Percentiles rank a stretch among this genome's conserved stretches.
Evolutionary conservation across 2,797 vertebrate species (phyloP).

Genomic region (Streptopelia turtur): DNA sequence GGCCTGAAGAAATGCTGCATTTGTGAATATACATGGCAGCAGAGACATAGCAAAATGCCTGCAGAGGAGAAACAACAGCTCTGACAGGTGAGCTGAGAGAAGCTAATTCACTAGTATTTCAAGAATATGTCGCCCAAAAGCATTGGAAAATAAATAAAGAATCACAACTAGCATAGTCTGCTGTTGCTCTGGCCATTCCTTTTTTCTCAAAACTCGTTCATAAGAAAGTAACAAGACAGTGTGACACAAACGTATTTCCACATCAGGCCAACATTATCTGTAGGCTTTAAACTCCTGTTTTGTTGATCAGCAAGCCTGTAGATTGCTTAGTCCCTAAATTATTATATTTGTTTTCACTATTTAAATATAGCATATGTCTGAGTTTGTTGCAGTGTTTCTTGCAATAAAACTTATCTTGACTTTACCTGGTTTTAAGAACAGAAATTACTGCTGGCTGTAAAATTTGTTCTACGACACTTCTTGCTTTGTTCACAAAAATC

Average conservation of each 20-base stretch:
- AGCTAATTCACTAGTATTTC: background rate
- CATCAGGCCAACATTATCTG: background rate
- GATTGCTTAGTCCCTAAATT: too few species aligned
- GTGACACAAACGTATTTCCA: background rate
- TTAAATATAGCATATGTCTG: background rate
- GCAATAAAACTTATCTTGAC: background rate
- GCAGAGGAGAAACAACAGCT: background rate
- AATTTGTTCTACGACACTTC: background rate
- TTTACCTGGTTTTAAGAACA: background rate
- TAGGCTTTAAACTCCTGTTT: background rate
- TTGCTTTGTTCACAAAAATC: background rate
- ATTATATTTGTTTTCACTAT: background rate
- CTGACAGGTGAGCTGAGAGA: background rate
- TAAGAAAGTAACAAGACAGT: background rate
- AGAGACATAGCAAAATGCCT: background rate
- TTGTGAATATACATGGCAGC: background rate
- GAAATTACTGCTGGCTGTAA: background rate
- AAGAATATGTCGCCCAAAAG: background rate
- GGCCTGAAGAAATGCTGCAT: background rate
- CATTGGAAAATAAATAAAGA: background rate
- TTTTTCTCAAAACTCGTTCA: background rate
- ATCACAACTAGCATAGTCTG: background rate
- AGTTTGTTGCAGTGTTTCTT: background rate
- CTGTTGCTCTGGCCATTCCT: background rate
- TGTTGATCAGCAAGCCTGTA: background rate